Conservation (phyloP, 2,888 invertebrate genomes). For the Drosophila vallismaia region DNA sequence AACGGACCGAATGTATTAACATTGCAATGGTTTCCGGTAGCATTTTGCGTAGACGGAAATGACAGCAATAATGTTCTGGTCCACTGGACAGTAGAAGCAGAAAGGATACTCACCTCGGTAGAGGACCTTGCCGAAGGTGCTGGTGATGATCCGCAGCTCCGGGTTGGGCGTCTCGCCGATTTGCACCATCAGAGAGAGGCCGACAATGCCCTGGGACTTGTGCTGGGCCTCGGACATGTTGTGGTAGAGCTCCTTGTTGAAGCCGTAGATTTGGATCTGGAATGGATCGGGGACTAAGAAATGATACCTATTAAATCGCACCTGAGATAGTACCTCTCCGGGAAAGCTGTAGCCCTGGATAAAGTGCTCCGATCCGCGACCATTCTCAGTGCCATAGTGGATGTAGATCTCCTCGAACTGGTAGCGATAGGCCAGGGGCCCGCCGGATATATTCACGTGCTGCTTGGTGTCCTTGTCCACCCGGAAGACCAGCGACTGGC, state of each 20-base stretch:
- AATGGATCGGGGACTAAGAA: slow-evolving; percentile 38
- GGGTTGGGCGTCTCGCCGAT: slow-evolving; percentile 94
- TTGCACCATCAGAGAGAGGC: slow-evolving; percentile 97
- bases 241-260: slow-evolving; percentile 97
- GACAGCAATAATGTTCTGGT: slow-evolving; percentile 22
- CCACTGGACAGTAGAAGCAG: not conserved
- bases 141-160: slow-evolving; percentile 93
- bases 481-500: slow-evolving; percentile 96
- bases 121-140: slow-evolving; percentile 93
- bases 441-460: slow-evolving; percentile 97
- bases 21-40: slow-evolving; percentile 69
- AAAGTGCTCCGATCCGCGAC: slow-evolving; percentile 97
- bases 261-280: slow-evolving; percentile 98
- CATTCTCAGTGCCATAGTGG: slow-evolving; percentile 95
- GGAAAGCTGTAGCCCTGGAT: slow-evolving; percentile 98
- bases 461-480: slow-evolving; percentile 95
- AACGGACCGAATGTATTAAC: slow-evolving; percentile 40
- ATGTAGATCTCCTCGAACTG: slow-evolving; percentile 98
- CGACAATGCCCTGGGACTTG: slow-evolving; percentile 98
- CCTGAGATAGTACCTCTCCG: slow-evolving; percentile 92
- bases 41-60: slow-evolving; percentile 74
- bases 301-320: not conserved
- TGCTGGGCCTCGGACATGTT: slow-evolving; percentile 98
- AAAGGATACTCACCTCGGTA: slow-evolving; percentile 89
- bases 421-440: slow-evolving; percentile 97